Base-by-base conservation (phyloP, 2,797 vertebrate species). In the Heteromormyrus szaboi region DNA sequence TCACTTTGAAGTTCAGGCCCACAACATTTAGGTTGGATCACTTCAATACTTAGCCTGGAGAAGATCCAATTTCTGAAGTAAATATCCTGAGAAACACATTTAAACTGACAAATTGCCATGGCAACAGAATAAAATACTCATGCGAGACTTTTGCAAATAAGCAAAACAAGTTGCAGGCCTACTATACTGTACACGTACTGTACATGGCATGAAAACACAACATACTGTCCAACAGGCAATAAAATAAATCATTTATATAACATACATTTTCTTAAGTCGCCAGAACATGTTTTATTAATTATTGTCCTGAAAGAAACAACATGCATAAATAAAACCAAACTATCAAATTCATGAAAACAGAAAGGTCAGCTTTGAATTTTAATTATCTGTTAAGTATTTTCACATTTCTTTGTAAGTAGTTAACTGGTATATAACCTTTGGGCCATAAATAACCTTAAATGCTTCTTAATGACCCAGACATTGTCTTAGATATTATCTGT, bases 1-100 rank as follows among this genome's bases (percentile, higher is more conserved):
- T 89, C 89, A 44, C 94, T 96, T 95, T 95, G 92, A 96, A 94
- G 92, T 92, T 84, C 90, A 90, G 90, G 93, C 93, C 93, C 93
- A 91, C 90, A 92, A 94, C 90, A 92, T 95, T 93, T 91, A 92
- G 92, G 89, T 92, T 93, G 93, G 92, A 93, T 91, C 90, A 89
- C 90, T 92, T 88, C 86, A 85, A 89, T 92, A 90, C 92, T 91
- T 91, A 91, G 91, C 90, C 92, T 93, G 93, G 93, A 93, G 89
- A 56, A 59, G 29, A 22, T 92, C 91, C 92, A 92, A 87, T 87
- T 33, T 72, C 88, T 92, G 89, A 90, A 88, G 90, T 89, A 89
- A 91, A 89, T 90, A 87, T 44, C 72, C 81, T 68, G 56, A 87
- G 84, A 90, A 91, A 41, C 68, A 88, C 46, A 76, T 50, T 91